These are phyloP conservation scores for Halocynthia aurantium DNA, from an alignment of 23 tunicate species.

Conservation along the genomic window DNA sequence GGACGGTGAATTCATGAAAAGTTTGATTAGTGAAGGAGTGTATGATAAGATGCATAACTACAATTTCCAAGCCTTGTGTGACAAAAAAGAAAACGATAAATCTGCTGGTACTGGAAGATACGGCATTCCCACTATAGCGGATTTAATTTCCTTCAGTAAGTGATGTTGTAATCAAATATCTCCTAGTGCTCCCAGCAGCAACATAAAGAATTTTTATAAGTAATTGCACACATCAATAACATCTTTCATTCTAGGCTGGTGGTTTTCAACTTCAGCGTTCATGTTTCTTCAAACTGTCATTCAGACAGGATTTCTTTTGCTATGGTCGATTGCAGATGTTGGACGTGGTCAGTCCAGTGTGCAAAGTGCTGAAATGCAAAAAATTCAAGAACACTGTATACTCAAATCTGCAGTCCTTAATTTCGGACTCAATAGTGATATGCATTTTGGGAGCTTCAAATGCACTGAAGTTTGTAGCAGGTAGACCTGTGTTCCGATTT, in stretches of 20 bases:
- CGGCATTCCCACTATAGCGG: slow-evolving; percentile 22
- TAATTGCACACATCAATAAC: neutral
- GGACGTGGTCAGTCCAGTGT: neutral
- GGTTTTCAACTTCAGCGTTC: slow-evolving; percentile 23
- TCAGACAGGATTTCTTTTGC: neutral
- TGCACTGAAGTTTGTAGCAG: slow-evolving; percentile 8
- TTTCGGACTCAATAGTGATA: slow-evolving; percentile 13
- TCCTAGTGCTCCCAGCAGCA: neutral
- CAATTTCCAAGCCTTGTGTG: slow-evolving; percentile 63
- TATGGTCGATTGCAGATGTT: neutral
- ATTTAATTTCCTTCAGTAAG: slow-evolving; percentile 27
- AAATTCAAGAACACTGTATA: slow-evolving; percentile 8
- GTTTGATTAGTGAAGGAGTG: slow-evolving; percentile 23
- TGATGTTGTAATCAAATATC: neutral
- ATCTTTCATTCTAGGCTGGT: slow-evolving; percentile 27
- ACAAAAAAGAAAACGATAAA: slow-evolving; percentile 11
- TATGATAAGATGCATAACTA: slow-evolving; percentile 13
- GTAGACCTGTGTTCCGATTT: neutral
- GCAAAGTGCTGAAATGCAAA: neutral
- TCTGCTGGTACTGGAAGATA: slow-evolving; percentile 24
- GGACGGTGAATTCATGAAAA: slow-evolving; percentile 49
- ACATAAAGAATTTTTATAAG: neutral
- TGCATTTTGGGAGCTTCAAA: neutral
- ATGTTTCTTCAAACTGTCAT: slow-evolving; percentile 14
- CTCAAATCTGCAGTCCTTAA: neutral